phyloP scores from a whole-genome alignment of 2,888 invertebrate species.

The Drosophila melanocephala region DNA sequence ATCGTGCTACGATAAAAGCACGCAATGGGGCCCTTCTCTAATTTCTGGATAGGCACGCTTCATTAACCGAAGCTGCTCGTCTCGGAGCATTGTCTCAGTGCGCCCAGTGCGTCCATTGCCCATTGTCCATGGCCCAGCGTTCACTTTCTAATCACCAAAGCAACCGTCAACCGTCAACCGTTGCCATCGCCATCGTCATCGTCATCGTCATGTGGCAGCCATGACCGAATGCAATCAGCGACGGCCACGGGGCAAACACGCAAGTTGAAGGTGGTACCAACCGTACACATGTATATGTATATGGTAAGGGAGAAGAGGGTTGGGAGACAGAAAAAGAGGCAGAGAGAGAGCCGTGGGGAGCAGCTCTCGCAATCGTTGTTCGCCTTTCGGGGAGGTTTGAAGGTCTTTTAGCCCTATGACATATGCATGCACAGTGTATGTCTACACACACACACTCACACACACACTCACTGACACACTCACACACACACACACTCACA shows the following conservation, averaged over 20 bases:
- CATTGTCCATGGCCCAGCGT: constrained; percentile 39
- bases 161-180: constrained; percentile 15
- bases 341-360: neutral
- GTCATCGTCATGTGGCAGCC: constrained; percentile 50
- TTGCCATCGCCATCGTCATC: constrained; percentile 2
- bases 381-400: constrained; percentile 62
- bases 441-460: neutral
- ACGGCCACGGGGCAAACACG: constrained; percentile 61
- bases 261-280: constrained; percentile 68
- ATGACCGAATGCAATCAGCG: constrained; percentile 74
- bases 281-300: constrained; percentile 16
- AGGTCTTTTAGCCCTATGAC: constrained; percentile 55
- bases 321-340: neutral
- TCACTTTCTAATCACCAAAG: constrained; percentile 76
- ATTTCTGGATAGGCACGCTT: constrained; percentile 50
- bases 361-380: constrained; percentile 68
- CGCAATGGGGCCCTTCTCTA: constrained; percentile 32
- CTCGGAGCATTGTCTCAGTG: constrained; percentile 56
- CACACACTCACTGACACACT: neutral
- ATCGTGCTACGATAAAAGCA: constrained; percentile 12
- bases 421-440: constrained; percentile 28
- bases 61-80: constrained; percentile 50
- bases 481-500: neutral
- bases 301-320: constrained; percentile 13
- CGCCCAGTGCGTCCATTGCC: constrained; percentile 8